Evolutionary conservation across 2,888 invertebrate species (phyloP).

Genomic region (Drosophila aldrichi): DNA sequence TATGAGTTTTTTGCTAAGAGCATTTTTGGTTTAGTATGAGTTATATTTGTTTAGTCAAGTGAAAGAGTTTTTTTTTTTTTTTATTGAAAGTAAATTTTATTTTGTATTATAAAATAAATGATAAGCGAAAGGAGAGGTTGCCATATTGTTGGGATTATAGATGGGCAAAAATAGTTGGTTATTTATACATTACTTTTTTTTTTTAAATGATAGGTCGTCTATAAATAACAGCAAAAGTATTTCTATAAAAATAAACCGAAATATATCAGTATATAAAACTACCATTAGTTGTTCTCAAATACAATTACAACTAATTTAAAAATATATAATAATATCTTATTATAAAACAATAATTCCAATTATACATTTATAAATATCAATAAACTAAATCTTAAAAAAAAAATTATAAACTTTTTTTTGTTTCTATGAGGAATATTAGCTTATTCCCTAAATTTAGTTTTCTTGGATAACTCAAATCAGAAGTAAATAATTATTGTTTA

Average conservation of each 20-base stretch:
- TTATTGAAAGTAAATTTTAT: neutral
- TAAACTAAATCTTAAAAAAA: neutral
- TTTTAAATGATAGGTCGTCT: too few species aligned
- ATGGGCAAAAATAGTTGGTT: neutral
- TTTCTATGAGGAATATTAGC: neutral
- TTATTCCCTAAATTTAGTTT: neutral
- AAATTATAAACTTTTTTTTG: too few species aligned
- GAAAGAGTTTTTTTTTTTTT: neutral
- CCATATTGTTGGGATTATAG: neutral
- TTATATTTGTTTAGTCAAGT: neutral
- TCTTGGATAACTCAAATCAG: neutral
- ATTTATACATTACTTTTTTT: neutral
- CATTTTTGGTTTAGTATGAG: neutral
- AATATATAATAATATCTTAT: too few species aligned
- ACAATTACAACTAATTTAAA: too few species aligned
- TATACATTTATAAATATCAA: neutral
- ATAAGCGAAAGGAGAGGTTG: neutral
- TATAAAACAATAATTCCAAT: too few species aligned
- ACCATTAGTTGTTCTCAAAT: too few species aligned
- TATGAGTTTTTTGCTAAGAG: constrained; percentile 4
- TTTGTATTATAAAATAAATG: constrained; percentile 2
- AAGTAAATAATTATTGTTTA: neutral
- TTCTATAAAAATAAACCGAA: too few species aligned
- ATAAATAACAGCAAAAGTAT: too few species aligned
- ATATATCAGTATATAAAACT: too few species aligned